A percentile compares a stretch with the other conserved stretches of the same genome.
These are phyloP conservation scores for Spilosoma lubricipeda DNA, from an alignment of 2,888 invertebrate species.

Conservation along the genomic window DNA sequence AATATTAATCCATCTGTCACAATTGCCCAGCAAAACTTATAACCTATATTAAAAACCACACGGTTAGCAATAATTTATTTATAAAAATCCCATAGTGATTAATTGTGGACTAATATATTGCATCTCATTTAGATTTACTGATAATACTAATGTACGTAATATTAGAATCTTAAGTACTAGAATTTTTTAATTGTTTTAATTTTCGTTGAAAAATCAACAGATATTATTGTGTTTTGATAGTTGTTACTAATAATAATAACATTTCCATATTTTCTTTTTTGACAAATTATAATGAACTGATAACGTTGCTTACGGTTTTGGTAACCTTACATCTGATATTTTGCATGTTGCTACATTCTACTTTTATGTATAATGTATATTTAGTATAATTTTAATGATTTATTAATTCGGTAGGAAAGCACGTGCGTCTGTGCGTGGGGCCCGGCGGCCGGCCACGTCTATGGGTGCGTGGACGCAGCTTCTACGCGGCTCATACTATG, in stretches of 20 bases:
- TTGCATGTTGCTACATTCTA: constrained; percentile 43
- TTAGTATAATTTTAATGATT: constrained; percentile 33
- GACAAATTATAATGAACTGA: constrained; percentile 30
- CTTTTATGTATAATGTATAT: constrained; percentile 7
- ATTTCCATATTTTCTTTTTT: constrained; percentile 30
- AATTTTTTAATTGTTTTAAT: constrained; percentile 1
- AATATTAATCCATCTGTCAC: not conserved
- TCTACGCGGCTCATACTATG: constrained; percentile 84
- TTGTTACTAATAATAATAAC: constrained; percentile 31
- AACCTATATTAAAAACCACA: constrained; percentile 13
- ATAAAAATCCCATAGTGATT: not conserved
- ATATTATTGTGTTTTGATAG: constrained; percentile 31
- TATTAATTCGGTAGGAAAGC: constrained; percentile 67
- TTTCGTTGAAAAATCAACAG: constrained; percentile 20
- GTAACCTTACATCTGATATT: constrained; percentile 23
- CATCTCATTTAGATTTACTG: constrained; percentile 2
- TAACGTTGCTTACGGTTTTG: constrained; percentile 22
- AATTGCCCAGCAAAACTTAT: not conserved
- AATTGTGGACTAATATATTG: not conserved
- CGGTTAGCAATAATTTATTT: constrained; percentile 40
- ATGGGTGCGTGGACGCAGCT: constrained; percentile 82
- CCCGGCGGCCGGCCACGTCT: constrained; percentile 81
- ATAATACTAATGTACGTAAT: constrained; percentile 6
- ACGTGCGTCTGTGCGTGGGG: constrained; percentile 78
- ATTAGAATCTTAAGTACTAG: not conserved